Evolutionary conservation across 2,797 vertebrate genomes (phyloP), one percentile per base, ranked within the genome.

Genomic region (Anniella stebbinsi): DNA sequence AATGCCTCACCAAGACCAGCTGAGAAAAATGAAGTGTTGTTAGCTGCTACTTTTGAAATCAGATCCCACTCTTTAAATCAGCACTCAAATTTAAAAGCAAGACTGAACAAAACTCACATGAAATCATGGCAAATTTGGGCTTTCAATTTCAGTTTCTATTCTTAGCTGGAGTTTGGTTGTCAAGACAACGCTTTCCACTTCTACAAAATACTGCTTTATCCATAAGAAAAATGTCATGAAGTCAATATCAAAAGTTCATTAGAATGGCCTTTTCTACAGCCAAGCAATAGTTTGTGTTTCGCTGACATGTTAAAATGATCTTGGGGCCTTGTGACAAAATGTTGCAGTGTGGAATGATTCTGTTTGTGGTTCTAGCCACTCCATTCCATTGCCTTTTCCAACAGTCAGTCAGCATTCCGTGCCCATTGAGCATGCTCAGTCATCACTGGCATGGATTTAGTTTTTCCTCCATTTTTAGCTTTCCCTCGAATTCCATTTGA

Each of bases 121-220:
- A 84, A 89, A 93, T 93, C 91, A 92, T n/a, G 33, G 92, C 57
- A 51, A 45, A 88, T 91, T 92, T 94, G 88, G 83, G 78, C 75
- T 92, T 89, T 0, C 60, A 41, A 82, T 93, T 93, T 93, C 67
- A 82, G 82, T 92, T 94, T 91, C 93, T 95, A 94, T 95, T 93
- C 92, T 94, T 95, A 95, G 87, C 81, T 86, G 67, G 11, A 93
- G 82, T 92, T 93, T 60, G 95, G 94, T 95, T 95, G 92, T 96
- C 95, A 96, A 94, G 95, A 95, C 93, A 95, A 96, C 95, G 87
- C 87, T 78, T 94, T 93, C 88, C 84, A 90, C 72, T 93, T 95
- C 82, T 73, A 93, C 0, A 4, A 92, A 95, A 94, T 57, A 77
- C 85, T 81, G 21, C 87, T 88, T 92, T 88, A 90, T 91, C 84